A percentile compares a stretch with the other conserved stretches of the same genome.
phyloP scores from a whole-genome alignment of 1,140 invertebrate genomes.

The Euschistus heros region DNA sequence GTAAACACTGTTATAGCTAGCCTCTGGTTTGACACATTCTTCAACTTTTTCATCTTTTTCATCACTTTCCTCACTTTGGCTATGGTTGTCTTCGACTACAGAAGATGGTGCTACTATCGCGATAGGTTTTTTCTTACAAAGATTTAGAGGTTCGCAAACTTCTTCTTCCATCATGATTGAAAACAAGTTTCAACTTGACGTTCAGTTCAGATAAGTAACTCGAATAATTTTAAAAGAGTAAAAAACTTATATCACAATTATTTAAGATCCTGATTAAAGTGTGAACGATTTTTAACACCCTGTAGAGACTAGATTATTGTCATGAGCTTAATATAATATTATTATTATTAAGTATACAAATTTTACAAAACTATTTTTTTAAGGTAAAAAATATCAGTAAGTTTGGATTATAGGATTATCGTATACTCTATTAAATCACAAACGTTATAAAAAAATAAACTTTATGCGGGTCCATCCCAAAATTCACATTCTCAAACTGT shows the following conservation, averaged over 20 bases:
- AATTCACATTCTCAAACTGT: conserved; percentile 12
- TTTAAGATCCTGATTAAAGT: conserved; percentile 10
- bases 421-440: conserved; percentile 21
- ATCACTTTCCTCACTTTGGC: conserved; percentile 25
- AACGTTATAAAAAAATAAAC: conserved; percentile 19
- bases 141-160: conserved; percentile 35
- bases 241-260: conserved; percentile 10
- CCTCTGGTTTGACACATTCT: conserved; percentile 18
- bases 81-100: conserved; percentile 26
- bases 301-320: conserved; percentile 22
- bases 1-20: conserved; percentile 22
- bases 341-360: conserved; percentile 6
- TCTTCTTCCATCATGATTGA: conserved; percentile 26
- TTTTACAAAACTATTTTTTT: conserved; percentile 15
- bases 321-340: conserved; percentile 15
- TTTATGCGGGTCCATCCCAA: neutral
- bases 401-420: conserved; percentile 7
- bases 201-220: conserved; percentile 1
- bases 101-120: conserved; percentile 38
- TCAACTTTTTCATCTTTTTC: conserved; percentile 29
- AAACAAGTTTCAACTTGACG: neutral
- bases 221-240: neutral
- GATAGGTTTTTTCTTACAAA: conserved; percentile 38
- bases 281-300: conserved; percentile 4
- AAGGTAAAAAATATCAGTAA: conserved; percentile 9